These are phyloP conservation scores for Spea multiplicata DNA, from an alignment of 2,113 vertebrate genomes.

Conservation along the genomic window DNA sequence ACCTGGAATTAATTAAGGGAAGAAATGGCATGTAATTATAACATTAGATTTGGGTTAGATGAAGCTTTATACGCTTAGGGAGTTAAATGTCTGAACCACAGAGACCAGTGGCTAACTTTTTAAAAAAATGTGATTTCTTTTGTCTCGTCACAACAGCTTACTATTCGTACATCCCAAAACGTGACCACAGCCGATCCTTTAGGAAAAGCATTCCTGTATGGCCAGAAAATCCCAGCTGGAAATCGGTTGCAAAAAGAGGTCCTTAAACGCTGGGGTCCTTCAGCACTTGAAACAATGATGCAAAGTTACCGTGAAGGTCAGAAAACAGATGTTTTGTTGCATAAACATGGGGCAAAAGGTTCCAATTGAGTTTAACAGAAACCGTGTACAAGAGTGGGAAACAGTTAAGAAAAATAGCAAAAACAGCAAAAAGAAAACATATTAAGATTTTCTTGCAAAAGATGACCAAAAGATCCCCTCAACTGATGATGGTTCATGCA, in stretches of 20 bases:
- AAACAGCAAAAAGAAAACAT: too few species aligned
- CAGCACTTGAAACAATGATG: conserved; percentile 22
- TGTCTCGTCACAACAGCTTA: not conserved
- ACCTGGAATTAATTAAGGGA: conserved; percentile 33
- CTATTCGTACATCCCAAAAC: conserved; percentile 9
- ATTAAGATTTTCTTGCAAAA: too few species aligned
- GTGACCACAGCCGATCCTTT: not conserved
- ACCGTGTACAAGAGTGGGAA: too few species aligned
- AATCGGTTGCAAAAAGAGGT: conserved; percentile 33
- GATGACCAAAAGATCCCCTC: too few species aligned
- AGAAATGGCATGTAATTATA: conserved; percentile 33
- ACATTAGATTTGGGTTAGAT: conserved; percentile 6
- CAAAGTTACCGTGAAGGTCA: conserved; percentile 31
- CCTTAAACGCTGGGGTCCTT: conserved; percentile 16
- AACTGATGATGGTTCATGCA: too few species aligned
- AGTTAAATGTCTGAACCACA: not conserved
- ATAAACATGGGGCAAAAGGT: too few species aligned
- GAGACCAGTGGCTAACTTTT: not conserved
- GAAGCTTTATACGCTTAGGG: not conserved
- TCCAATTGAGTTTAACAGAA: too few species aligned
- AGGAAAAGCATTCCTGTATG: not conserved
- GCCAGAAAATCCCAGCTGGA: not conserved
- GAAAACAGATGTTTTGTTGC: not conserved
- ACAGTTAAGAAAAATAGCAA: too few species aligned
- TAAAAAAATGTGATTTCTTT: conserved; percentile 10